Base-by-base conservation (phyloP, 2,888 invertebrate genomes). In the Lithosia quadra region DNA sequence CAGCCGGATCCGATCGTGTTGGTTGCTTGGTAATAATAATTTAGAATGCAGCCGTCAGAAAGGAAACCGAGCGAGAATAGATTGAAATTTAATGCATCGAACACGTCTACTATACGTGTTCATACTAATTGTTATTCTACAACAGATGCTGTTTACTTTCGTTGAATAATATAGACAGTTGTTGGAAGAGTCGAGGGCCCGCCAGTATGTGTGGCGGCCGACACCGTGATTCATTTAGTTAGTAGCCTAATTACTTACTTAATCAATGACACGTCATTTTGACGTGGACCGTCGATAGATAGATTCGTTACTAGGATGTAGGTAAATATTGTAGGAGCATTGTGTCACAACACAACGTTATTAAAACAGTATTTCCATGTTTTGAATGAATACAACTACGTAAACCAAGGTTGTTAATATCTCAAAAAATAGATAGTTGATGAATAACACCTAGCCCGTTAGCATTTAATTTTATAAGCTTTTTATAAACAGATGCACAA, bases 141-240 rank as follows among this genome's bases (percentile, higher is more conserved):
- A 90, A 86, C 88, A 88, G 91, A 88, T 88, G 89, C 90, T 92
- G 91, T 92, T 94, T 93, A 93, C 93, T 94, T 94, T 94, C 93
- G 88, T 90, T 93, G 92, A 93, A 91, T 92, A 87, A 84, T 83
- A 90, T 89, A 88, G 85, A 85, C 83, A 80, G 85, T 86, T 84
- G 83, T 88, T 88, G 90, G 85, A 86, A 88, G 89, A 92, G 89
- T 89, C 80, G 86, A 87, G 86, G 86, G 81, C 80, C 82, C 77
- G 78, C 74, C 77, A 85, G 84, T 86, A 84, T 86, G 86, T 85
- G 79, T 82, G 80, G 79, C 80, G 80, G 76, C 76, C 69, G 76
- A 77, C 78, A 82, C 76, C 82, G 83, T 90, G 89, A 90, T 87
- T 90, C 86, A 91, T 85, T 86, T 85, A 74, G 73, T 82, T 81